Conservation (phyloP, 2,113 vertebrate species). For the Lamprologus callipterus region DNA sequence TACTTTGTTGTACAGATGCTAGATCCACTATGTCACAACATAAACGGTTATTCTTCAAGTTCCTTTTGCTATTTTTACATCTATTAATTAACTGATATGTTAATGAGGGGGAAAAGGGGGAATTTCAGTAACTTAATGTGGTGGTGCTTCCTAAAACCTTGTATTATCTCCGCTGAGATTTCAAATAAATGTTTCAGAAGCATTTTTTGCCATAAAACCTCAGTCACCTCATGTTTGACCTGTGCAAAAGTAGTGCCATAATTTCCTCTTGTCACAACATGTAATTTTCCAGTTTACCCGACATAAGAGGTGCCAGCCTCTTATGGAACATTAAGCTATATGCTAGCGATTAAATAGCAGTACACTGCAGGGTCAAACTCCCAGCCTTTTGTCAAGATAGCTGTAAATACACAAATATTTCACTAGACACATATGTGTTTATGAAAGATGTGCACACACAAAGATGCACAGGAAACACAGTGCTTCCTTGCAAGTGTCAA, state of each 20-base stretch:
- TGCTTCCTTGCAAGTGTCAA: constrained; percentile 1
- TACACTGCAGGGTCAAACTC: not conserved
- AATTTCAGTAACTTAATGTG: not conserved
- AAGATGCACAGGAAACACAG: not conserved
- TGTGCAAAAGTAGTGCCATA: not conserved
- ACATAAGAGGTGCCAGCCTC: not conserved
- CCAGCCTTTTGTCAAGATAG: not conserved
- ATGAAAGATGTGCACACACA: not conserved
- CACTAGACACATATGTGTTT: not conserved
- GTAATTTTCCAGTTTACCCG: not conserved
- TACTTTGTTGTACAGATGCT: not conserved
- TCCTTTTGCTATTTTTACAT: not conserved
- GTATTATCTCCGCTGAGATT: not conserved
- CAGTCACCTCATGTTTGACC: not conserved
- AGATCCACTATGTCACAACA: not conserved
- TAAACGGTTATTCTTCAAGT: not conserved
- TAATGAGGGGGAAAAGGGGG: not conserved
- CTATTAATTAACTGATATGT: not conserved
- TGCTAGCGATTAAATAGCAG: not conserved
- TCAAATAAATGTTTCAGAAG: not conserved
- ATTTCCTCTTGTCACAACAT: not conserved
- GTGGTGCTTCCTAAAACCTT: not conserved
- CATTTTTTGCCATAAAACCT: not conserved
- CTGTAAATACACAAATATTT: constrained; percentile 22
- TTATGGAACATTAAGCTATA: not conserved